Evolutionary conservation across 2,797 vertebrate species (phyloP).

Genomic region (Paramormyrops hopkinsi): DNA sequence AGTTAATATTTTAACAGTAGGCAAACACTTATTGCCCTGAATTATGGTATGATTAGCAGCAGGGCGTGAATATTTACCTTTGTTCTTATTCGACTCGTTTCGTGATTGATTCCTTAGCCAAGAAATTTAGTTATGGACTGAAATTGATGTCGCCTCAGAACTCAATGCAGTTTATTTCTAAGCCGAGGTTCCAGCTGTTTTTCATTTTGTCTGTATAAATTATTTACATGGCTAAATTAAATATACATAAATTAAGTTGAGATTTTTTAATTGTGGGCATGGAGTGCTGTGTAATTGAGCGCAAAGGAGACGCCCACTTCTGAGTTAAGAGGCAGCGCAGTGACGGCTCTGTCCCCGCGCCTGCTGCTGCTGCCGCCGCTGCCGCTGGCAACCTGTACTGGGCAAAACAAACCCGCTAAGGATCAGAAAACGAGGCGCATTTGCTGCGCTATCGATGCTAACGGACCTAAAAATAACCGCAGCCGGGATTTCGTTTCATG

Average conservation of each 20-base stretch:
- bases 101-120: not conserved
- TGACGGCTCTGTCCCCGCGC: not conserved
- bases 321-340: conserved; percentile 14
- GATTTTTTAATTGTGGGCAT: not conserved
- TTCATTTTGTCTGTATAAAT: not conserved
- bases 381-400: not conserved
- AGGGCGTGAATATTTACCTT: not conserved
- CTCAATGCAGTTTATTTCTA: not conserved
- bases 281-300: not conserved
- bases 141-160: not conserved
- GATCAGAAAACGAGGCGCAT: not conserved
- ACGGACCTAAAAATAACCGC: not conserved
- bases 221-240: not conserved
- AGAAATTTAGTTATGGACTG: not conserved
- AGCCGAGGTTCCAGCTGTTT: not conserved
- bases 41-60: not conserved
- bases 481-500: not conserved
- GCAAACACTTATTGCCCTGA: not conserved
- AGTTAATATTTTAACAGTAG: conserved; percentile 1
- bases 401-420: not conserved
- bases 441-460: not conserved
- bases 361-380: not conserved
- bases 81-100: not conserved
- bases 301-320: conserved; percentile 48
- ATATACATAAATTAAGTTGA: not conserved